Evolutionary conservation across 1,140 invertebrate genomes (phyloP).

Genomic region (Trachymyrmex cornetzi): DNA sequence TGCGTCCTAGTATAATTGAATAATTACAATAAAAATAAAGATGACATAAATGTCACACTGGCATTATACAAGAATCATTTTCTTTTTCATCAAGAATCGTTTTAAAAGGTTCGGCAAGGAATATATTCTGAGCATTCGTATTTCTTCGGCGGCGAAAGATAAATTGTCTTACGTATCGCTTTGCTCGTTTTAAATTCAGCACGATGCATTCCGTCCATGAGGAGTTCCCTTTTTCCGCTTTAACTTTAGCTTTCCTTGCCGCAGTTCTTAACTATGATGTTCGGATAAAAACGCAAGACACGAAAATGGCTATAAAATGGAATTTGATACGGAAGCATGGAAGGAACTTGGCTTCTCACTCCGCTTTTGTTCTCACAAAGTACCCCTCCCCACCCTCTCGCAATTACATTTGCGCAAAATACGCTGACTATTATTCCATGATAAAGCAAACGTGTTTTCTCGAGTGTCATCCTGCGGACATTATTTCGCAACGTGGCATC

Average conservation of each 20-base stretch:
- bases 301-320: conserved; percentile 34
- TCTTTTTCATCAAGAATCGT: neutral
- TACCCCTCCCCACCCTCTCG: neutral
- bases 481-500: conserved; percentile 39
- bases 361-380: conserved; percentile 22
- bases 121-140: conserved; percentile 8
- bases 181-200: conserved; percentile 58
- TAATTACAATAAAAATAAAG: neutral
- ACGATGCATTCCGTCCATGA: conserved; percentile 12
- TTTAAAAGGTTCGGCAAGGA: neutral
- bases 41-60: neutral
- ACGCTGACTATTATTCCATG: conserved; percentile 44
- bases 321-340: conserved; percentile 27
- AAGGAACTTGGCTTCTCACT: neutral
- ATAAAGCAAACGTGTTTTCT: conserved; percentile 54
- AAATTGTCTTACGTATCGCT: conserved; percentile 47
- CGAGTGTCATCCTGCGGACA: conserved; percentile 47
- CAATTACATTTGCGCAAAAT: conserved; percentile 51
- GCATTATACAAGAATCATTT: neutral
- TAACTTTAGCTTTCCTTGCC: conserved; percentile 24
- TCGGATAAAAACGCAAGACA: conserved; percentile 46
- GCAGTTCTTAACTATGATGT: conserved; percentile 41
- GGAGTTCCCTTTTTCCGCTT: conserved; percentile 20
- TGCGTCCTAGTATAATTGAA: neutral
- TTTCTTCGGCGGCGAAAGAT: conserved; percentile 26